A percentile compares a stretch with the other conserved stretches of the same genome.
Conservation (phyloP, 2,797 vertebrate species). For the Sebastolobus altivelis region DNA sequence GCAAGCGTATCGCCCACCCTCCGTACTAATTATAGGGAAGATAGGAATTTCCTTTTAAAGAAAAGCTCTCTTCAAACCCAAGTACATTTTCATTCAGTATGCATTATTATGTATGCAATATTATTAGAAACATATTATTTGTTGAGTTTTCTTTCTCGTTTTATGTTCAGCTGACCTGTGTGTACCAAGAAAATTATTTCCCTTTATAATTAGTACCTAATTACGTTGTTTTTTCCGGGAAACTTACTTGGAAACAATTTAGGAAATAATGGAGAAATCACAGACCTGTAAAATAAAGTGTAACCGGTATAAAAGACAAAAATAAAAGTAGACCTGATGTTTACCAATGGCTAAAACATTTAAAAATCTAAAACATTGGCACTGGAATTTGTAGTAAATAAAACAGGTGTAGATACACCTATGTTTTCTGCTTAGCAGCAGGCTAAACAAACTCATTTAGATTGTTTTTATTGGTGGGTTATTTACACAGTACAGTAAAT, state of each 20-base stretch:
- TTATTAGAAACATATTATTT: not conserved
- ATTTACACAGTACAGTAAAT: slow-evolving; percentile 13
- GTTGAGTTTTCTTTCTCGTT: not conserved
- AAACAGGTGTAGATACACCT: not conserved
- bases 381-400: not conserved
- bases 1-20: no score
- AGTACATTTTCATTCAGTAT: not conserved
- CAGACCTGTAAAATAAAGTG: not conserved
- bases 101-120: no score
- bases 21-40: not conserved
- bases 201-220: not conserved
- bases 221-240: not conserved
- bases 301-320: not conserved
- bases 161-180: not conserved
- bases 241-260: not conserved
- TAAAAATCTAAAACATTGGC: not conserved
- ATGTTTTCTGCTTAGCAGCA: slow-evolving; percentile 19
- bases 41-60: not conserved
- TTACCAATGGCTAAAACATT: not conserved
- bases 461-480: slow-evolving; percentile 40
- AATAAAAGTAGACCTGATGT: not conserved
- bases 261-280: not conserved
- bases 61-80: not conserved
- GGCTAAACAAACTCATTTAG: not conserved
- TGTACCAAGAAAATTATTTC: not conserved